A percentile compares a stretch with the other conserved stretches of the same genome.
Conservation (phyloP, 2,888 invertebrate genomes). For the Ecdyonurus torrentis region DNA sequence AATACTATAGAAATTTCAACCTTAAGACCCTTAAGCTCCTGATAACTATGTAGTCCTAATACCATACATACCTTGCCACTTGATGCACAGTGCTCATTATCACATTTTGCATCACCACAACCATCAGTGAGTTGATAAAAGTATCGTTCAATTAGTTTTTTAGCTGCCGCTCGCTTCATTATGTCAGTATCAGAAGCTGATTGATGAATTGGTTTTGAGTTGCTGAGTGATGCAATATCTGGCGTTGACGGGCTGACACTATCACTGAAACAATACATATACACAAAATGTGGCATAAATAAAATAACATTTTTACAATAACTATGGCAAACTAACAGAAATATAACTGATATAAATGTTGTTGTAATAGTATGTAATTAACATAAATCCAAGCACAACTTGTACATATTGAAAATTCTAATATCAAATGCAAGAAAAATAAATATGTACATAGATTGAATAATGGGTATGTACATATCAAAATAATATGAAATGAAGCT, state of each 20-base stretch:
- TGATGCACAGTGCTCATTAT: conserved; percentile 77
- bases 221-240: background rate
- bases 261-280: background rate
- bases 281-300: background rate
- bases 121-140: conserved; percentile 86
- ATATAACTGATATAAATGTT: too few species aligned
- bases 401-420: too few species aligned
- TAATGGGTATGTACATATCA: too few species aligned
- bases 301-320: background rate
- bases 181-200: conserved; percentile 19
- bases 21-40: background rate
- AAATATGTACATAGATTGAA: too few species aligned
- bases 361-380: too few species aligned
- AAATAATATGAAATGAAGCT: too few species aligned
- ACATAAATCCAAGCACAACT: too few species aligned
- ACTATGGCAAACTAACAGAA: background rate
- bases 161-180: conserved; percentile 43
- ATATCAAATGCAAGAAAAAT: too few species aligned
- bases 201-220: background rate
- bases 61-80: conserved; percentile 60
- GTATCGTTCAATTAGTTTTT: conserved; percentile 76
- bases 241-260: background rate
- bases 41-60: background rate
- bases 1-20: too few species aligned
- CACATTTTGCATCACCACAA: conserved; percentile 76